Conservation (phyloP, 1,140 invertebrate species). For the Stratiolaelaps scimitus region DNA sequence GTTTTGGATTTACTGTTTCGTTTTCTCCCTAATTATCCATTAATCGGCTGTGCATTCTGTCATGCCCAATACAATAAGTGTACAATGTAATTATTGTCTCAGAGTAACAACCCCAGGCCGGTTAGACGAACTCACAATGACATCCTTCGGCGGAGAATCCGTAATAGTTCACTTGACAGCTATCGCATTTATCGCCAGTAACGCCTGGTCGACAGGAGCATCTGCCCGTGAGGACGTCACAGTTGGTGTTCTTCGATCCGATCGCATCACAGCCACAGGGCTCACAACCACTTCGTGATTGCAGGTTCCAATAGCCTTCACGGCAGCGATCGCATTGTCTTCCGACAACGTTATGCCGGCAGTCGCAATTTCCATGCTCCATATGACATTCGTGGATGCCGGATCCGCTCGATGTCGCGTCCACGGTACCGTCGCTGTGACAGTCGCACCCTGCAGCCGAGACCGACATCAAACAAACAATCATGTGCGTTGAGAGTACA, state of each 20-base stretch:
- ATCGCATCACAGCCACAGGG: conserved; percentile 70
- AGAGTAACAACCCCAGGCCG: conserved; percentile 4
- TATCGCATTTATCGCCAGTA: conserved; percentile 67
- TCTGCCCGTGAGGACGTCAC: conserved; percentile 63
- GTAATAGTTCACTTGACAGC: conserved; percentile 69
- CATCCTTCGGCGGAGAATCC: conserved; percentile 77
- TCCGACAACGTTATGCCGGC: conserved; percentile 71
- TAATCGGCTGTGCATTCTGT: too few relatives aligned
- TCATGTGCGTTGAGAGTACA: neutral
- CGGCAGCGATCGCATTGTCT: conserved; percentile 75
- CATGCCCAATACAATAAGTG: too few relatives aligned
- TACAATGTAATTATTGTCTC: neutral
- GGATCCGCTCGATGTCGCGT: conserved; percentile 45
- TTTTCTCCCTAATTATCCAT: too few relatives aligned
- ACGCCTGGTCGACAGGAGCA: conserved; percentile 73
- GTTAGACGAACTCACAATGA: conserved; percentile 41
- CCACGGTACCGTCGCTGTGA: conserved; percentile 59
- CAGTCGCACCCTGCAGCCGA: conserved; percentile 57
- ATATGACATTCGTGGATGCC: conserved; percentile 65
- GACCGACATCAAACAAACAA: neutral
- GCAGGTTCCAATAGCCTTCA: conserved; percentile 66
- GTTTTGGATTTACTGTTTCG: too few relatives aligned
- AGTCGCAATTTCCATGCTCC: conserved; percentile 65
- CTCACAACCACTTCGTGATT: conserved; percentile 54
- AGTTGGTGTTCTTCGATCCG: conserved; percentile 69